These are phyloP conservation scores for Eilema sororculum DNA, from an alignment of 2,888 invertebrate genomes.

Conservation along the genomic window DNA sequence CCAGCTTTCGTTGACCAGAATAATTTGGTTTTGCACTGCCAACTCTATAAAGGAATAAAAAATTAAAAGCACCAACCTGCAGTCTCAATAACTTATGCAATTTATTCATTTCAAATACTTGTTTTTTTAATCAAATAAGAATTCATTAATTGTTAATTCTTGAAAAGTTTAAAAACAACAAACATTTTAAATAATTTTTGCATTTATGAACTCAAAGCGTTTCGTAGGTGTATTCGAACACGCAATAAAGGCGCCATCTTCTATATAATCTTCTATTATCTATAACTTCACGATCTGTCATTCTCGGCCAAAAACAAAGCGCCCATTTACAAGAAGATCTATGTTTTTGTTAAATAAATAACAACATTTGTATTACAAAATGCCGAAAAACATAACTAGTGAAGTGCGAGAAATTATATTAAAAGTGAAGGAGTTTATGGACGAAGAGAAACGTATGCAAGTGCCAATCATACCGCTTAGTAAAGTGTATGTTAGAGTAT, in stretches of 20 bases:
- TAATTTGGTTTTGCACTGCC: no score
- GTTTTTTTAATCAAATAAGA: no score
- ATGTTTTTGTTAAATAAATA: conserved; percentile 30
- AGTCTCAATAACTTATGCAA: no score
- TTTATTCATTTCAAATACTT: no score
- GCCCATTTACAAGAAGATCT: conserved; percentile 36
- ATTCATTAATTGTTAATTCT: no score
- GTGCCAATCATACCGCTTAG: conserved; percentile 82
- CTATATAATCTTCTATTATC: no score
- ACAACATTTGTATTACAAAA: conserved; percentile 53
- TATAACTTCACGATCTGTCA: conserved; percentile 18
- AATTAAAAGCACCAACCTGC: no score
- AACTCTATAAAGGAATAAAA: no score
- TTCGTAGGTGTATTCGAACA: background rate
- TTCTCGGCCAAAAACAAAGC: conserved; percentile 35
- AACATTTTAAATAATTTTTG: no score
- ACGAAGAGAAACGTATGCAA: conserved; percentile 83
- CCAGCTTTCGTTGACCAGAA: no score
- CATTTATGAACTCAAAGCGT: no score
- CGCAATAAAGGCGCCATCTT: conserved; percentile 6
- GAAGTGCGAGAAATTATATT: conserved; percentile 83
- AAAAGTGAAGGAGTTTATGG: conserved; percentile 84
- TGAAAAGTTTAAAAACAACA: no score
- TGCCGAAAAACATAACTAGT: conserved; percentile 82
- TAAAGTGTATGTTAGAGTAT: conserved; percentile 81